Conservation (phyloP, 2,888 invertebrate genomes). For the Agonopterix heracliana region DNA sequence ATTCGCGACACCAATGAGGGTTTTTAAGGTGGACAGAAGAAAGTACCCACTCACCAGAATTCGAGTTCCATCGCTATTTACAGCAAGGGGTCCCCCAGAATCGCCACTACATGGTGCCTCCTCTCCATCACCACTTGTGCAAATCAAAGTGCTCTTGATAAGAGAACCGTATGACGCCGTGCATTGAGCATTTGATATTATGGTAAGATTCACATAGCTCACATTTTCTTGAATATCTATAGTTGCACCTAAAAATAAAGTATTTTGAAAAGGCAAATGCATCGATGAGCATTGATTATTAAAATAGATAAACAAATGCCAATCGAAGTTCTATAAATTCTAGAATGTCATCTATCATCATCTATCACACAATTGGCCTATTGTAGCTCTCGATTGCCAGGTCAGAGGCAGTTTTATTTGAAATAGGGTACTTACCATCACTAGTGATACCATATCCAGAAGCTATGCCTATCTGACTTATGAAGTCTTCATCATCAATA, state of each 20-base stretch:
- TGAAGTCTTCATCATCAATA: slow-evolving; percentile 17
- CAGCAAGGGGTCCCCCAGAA: slow-evolving; percentile 36
- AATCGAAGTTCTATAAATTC: not conserved
- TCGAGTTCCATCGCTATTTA: slow-evolving; percentile 23
- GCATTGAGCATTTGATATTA: slow-evolving; percentile 39
- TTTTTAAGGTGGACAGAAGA: too few species aligned
- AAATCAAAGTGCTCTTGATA: slow-evolving; percentile 32
- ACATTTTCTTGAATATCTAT: slow-evolving; percentile 28
- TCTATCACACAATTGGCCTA: not conserved
- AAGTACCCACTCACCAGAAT: slow-evolving; percentile 22
- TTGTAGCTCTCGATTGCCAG: too few species aligned
- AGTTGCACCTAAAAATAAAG: slow-evolving; percentile 22
- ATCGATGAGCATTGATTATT: not conserved
- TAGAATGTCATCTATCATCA: not conserved
- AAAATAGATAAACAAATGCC: not conserved
- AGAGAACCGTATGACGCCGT: slow-evolving; percentile 21
- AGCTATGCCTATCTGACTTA: slow-evolving; percentile 25
- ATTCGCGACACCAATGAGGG: too few species aligned
- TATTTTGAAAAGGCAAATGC: not conserved
- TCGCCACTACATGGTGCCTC: slow-evolving; percentile 41
- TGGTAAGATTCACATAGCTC: slow-evolving; percentile 33
- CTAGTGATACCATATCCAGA: slow-evolving; percentile 42
- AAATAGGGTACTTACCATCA: slow-evolving; percentile 21
- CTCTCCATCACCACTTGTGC: slow-evolving; percentile 41
- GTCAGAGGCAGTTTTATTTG: too few species aligned